These are phyloP conservation scores for Eupsilia transversa DNA, from an alignment of 2,888 invertebrate genomes.

Conservation along the genomic window DNA sequence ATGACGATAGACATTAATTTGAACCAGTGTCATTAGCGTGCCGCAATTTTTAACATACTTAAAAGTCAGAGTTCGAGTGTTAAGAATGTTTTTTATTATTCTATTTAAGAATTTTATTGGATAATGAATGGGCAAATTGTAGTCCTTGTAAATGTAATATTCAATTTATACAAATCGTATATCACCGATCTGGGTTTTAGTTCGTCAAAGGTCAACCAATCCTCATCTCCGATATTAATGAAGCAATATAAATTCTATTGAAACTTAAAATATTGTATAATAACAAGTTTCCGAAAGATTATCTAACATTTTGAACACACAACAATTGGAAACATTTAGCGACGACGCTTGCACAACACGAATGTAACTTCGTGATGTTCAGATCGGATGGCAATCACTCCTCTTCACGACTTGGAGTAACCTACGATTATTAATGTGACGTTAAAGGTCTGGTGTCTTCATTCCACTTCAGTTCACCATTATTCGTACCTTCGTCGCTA, in stretches of 20 bases:
- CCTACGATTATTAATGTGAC: constrained; percentile 78
- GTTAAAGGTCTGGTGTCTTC: constrained; percentile 78
- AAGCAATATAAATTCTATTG: constrained; percentile 55
- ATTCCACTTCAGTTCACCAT: constrained; percentile 60
- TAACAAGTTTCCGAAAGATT: constrained; percentile 56
- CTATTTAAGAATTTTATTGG: background rate
- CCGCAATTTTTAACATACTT: background rate
- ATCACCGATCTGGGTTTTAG: constrained; percentile 22
- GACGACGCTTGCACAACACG: constrained; percentile 76
- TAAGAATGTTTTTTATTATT: background rate
- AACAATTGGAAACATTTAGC: constrained; percentile 85
- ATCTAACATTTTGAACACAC: constrained; percentile 61
- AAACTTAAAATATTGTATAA: constrained; percentile 51
- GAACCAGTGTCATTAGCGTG: background rate
- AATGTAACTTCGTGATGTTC: constrained; percentile 81
- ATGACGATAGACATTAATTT: background rate
- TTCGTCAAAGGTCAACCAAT: constrained; percentile 50
- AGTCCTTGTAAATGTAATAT: constrained; percentile 19
- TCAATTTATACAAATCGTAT: constrained; percentile 36
- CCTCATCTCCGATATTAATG: constrained; percentile 46
- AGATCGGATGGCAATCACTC: constrained; percentile 85
- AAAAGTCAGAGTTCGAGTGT: constrained; percentile 2
- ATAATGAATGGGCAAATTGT: constrained; percentile 31
- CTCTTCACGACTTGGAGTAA: constrained; percentile 82
- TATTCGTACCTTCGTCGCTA: constrained; percentile 64